Conservation (phyloP, 2,888 invertebrate species). For the Calephelis perditalis region DNA sequence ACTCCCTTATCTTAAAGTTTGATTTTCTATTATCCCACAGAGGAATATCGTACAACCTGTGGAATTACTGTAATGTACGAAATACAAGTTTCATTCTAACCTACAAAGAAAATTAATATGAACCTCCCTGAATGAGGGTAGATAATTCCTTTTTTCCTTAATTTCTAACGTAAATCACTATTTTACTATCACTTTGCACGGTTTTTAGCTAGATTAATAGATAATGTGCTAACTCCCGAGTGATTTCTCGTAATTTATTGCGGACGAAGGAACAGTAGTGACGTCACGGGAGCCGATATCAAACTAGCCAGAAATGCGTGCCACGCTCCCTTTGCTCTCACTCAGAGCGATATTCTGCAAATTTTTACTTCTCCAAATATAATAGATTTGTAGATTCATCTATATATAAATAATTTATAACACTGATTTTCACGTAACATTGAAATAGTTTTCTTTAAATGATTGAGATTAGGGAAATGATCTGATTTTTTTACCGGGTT, state of each 20-base stretch:
- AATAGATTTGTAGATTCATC: slow-evolving; percentile 24
- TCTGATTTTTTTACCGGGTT: too few relatives aligned
- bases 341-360: slow-evolving; percentile 61
- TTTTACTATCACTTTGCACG: not conserved
- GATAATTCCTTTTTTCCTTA: too few relatives aligned
- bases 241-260: slow-evolving; percentile 42
- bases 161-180: not conserved
- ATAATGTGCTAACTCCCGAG: slow-evolving; percentile 16
- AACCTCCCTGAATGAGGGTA: not conserved
- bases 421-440: not conserved
- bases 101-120: not conserved
- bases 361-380: slow-evolving; percentile 30
- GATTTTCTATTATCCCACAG: slow-evolving; percentile 46
- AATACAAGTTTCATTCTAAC: slow-evolving; percentile 9
- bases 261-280: slow-evolving; percentile 52
- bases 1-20: slow-evolving; percentile 47
- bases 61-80: slow-evolving; percentile 27
- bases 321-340: slow-evolving; percentile 65
- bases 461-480: too few relatives aligned
- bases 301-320: slow-evolving; percentile 74
- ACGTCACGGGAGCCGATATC: slow-evolving; percentile 70
- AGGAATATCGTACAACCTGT: slow-evolving; percentile 60
- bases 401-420: not conserved
- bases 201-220: slow-evolving; percentile 7
- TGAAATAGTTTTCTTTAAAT: too few relatives aligned